Percentiles rank a stretch among this genome's conserved stretches.
Conservation (phyloP, 2,888 invertebrate genomes). For the Drosophila imparisetae region DNA sequence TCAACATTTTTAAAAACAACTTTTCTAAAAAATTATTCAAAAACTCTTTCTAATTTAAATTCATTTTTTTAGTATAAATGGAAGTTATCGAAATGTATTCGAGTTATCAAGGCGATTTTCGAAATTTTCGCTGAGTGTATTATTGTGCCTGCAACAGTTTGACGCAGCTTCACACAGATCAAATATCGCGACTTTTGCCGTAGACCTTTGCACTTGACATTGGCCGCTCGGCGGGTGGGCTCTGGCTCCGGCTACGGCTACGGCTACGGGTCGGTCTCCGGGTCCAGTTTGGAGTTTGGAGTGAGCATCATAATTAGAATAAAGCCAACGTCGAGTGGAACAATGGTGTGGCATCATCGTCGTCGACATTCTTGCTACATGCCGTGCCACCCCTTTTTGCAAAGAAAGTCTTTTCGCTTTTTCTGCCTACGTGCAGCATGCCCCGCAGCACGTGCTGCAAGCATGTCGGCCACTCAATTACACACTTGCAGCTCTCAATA, state of each 20-base stretch:
- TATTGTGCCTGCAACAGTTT: slow-evolving; percentile 2
- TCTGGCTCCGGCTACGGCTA: slow-evolving; percentile 14
- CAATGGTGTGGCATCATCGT: slow-evolving; percentile 22
- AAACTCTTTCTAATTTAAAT: background rate
- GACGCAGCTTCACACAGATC: background rate
- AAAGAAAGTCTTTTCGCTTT: slow-evolving; percentile 5
- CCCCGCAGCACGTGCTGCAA: background rate
- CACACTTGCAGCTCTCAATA: background rate
- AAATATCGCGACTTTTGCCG: slow-evolving; percentile 44
- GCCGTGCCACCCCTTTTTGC: slow-evolving; percentile 33
- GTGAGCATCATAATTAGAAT: slow-evolving; percentile 69
- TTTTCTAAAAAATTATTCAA: background rate
- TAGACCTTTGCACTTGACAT: slow-evolving; percentile 74
- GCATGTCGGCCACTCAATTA: slow-evolving; percentile 1
- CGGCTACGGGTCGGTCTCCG: background rate
- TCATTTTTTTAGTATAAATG: background rate
- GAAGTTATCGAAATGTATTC: background rate
- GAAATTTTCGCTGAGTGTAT: background rate
- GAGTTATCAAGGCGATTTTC: background rate
- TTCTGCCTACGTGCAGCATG: background rate
- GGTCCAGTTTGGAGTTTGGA: slow-evolving; percentile 8
- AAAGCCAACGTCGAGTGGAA: slow-evolving; percentile 60
- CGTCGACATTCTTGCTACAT: slow-evolving; percentile 15
- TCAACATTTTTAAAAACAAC: background rate
- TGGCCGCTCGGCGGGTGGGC: slow-evolving; percentile 58